Evolutionary conservation across 2,888 invertebrate species (phyloP).

Genomic region (Drosophila greeni): DNA sequence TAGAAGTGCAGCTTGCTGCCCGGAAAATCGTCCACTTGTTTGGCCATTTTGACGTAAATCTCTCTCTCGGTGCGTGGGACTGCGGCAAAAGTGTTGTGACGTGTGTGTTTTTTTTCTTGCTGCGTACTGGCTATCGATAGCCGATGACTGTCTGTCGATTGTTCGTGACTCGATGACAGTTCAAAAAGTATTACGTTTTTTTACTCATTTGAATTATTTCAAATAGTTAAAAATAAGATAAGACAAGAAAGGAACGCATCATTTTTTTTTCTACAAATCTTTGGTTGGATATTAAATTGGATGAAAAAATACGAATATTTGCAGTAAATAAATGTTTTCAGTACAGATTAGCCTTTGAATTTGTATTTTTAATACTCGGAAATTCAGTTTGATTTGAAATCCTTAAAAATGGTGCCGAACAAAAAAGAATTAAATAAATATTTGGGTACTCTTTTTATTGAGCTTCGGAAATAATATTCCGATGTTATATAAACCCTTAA

Average conservation of each 20-base stretch:
- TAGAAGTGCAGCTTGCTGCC: conserved; percentile 52
- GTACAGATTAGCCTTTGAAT: too few relatives aligned
- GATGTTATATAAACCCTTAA: neutral
- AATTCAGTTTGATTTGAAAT: too few relatives aligned
- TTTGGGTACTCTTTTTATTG: neutral
- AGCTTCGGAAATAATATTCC: neutral
- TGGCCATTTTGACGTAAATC: conserved; percentile 44
- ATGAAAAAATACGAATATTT: too few relatives aligned
- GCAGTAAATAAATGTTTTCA: too few relatives aligned
- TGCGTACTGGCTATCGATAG: conserved; percentile 45
- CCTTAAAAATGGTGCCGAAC: too few relatives aligned
- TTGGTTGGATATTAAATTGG: too few relatives aligned
- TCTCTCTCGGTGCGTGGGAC: conserved; percentile 29
- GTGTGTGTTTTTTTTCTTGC: conserved; percentile 55
- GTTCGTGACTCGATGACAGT: neutral
- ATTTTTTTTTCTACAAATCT: too few relatives aligned
- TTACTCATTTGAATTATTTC: neutral
- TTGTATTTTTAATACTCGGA: too few relatives aligned
- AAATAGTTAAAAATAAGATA: neutral
- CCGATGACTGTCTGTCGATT: neutral
- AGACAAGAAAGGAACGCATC: too few relatives aligned
- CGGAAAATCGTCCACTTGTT: conserved; percentile 52
- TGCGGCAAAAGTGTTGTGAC: conserved; percentile 53
- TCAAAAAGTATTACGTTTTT: neutral
- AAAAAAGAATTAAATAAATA: too few relatives aligned